Percentiles rank a stretch among this genome's conserved stretches.
Conservation (phyloP, 2,888 invertebrate species). For the Cantharis rufa region DNA sequence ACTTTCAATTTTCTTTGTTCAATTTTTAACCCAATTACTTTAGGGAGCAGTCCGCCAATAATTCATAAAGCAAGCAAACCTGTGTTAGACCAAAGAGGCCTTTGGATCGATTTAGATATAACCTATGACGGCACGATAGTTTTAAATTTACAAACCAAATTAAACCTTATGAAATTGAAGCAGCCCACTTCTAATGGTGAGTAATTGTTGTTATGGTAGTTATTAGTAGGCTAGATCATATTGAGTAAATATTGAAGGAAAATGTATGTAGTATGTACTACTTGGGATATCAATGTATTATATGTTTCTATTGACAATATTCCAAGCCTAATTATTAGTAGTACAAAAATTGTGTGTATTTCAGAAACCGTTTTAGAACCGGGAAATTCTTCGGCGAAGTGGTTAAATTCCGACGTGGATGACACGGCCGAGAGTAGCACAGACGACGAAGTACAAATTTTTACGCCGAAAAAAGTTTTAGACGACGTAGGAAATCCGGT, state of each 20-base stretch:
- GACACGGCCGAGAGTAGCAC: constrained; percentile 81
- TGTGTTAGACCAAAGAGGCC: constrained; percentile 75
- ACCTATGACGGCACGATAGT: constrained; percentile 78
- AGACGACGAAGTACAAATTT: constrained; percentile 63
- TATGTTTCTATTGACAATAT: too few species aligned
- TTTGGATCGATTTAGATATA: constrained; percentile 87
- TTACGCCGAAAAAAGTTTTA: constrained; percentile 14
- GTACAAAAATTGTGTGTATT: neutral
- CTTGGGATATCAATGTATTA: too few species aligned
- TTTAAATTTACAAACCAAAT: constrained; percentile 85
- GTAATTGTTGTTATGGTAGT: neutral
- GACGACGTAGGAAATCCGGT: constrained; percentile 29
- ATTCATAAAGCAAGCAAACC: constrained; percentile 69
- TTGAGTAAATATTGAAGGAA: too few species aligned
- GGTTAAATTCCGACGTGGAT: constrained; percentile 74
- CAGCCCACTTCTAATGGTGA: constrained; percentile 40
- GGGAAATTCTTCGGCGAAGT: constrained; percentile 59
- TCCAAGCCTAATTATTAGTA: too few species aligned
- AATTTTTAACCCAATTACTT: neutral
- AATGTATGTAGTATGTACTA: too few species aligned
- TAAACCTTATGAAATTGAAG: constrained; percentile 77
- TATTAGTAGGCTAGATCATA: neutral
- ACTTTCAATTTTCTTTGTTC: neutral
- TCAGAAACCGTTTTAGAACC: constrained; percentile 5
- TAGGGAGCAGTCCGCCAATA: constrained; percentile 63